A percentile compares a stretch with the other conserved stretches of the same genome.
These are phyloP conservation scores for Thamnophis elegans DNA, from an alignment of 2,797 vertebrate genomes.

Conservation along the genomic window DNA sequence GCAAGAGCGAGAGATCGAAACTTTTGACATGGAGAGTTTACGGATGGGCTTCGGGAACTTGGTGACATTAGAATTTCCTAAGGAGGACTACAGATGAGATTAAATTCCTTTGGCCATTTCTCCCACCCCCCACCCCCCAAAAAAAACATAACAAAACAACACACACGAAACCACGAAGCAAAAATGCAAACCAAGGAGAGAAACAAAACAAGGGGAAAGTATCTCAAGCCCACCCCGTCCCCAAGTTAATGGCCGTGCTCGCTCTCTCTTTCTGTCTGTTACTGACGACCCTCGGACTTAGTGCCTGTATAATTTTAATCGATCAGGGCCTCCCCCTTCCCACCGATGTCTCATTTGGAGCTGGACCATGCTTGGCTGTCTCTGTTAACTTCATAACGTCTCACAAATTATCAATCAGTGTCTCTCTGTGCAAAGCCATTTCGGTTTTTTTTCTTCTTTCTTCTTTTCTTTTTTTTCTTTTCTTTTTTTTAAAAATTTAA, in stretches of 20 bases:
- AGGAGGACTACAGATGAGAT: slow-evolving; percentile 99
- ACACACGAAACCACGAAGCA: background rate
- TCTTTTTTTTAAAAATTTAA: background rate
- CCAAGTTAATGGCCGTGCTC: slow-evolving; percentile 77
- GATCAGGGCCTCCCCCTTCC: slow-evolving; percentile 80
- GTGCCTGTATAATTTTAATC: slow-evolving; percentile 83
- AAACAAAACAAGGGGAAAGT: slow-evolving; percentile 1
- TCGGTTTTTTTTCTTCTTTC: background rate
- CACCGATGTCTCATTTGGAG: slow-evolving; percentile 79
- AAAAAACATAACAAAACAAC: no score
- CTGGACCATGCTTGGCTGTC: slow-evolving; percentile 81
- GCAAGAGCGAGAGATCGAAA: slow-evolving; percentile 92
- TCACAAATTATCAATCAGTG: slow-evolving; percentile 80
- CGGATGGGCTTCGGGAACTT: slow-evolving; percentile 94
- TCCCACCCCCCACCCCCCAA: no score
- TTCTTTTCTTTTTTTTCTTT: slow-evolving; percentile 21
- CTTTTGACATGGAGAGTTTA: slow-evolving; percentile 96
- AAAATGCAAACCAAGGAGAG: slow-evolving; percentile 53
- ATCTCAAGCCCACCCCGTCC: slow-evolving; percentile 70
- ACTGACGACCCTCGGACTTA: slow-evolving; percentile 83
- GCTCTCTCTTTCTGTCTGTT: slow-evolving; percentile 76
- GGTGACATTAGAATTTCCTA: slow-evolving; percentile 91
- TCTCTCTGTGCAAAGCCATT: slow-evolving; percentile 86
- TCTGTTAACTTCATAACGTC: slow-evolving; percentile 80
- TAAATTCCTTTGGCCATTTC: slow-evolving; percentile 78